phyloP scores from a whole-genome alignment of 1,140 invertebrate species.

The Papilio aristodemus region DNA sequence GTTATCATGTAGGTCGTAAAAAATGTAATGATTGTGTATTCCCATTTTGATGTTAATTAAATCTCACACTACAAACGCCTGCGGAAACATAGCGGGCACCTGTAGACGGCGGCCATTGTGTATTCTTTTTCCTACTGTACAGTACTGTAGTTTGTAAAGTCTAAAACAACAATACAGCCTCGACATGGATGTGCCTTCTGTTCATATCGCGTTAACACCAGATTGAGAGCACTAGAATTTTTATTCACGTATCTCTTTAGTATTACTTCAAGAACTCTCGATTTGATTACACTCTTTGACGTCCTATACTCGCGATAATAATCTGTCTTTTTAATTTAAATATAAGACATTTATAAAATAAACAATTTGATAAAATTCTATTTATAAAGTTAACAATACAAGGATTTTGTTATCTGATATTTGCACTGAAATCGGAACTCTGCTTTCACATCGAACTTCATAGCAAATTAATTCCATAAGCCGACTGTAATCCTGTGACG shows the following conservation, averaged over 20 bases:
- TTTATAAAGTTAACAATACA: neutral
- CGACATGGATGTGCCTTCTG: too few species aligned
- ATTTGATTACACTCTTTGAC: too few species aligned
- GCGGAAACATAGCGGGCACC: neutral
- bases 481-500: neutral
- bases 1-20: neutral
- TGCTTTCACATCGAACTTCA: neutral
- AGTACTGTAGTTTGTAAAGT: neutral
- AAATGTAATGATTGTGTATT: neutral
- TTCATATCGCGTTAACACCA: too few species aligned
- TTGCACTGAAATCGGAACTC: neutral
- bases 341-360: too few species aligned
- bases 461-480: neutral
- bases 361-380: too few species aligned
- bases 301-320: too few species aligned
- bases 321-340: too few species aligned
- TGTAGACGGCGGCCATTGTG: neutral
- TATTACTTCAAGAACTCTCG: too few species aligned
- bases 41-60: neutral
- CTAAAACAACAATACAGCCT: neutral
- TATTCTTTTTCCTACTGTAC: neutral
- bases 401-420: neutral
- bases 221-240: too few species aligned
- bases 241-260: too few species aligned
- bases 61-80: neutral